phyloP scores from a whole-genome alignment of 2,113 vertebrate genomes.

The Cranoglanis bouderius region DNA sequence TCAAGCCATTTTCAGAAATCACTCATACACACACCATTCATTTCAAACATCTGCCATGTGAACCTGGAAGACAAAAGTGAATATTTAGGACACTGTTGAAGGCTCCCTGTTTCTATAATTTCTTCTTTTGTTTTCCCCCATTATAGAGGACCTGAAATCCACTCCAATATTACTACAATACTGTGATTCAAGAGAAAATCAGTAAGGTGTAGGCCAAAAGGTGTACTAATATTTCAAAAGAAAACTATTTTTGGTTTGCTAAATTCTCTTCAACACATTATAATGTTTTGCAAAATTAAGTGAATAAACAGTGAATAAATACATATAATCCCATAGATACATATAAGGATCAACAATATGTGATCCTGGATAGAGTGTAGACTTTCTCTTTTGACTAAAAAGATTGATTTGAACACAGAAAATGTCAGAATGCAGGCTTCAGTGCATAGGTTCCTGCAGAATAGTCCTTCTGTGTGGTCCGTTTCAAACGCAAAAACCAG shows the following conservation, averaged over 20 bases:
- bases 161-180: constrained; percentile 59
- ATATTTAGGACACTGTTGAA: constrained; percentile 67
- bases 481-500: constrained; percentile 54
- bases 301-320: constrained; percentile 69
- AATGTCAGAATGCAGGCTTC: constrained; percentile 72
- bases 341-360: constrained; percentile 75
- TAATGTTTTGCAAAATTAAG: constrained; percentile 64
- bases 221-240: constrained; percentile 60
- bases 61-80: constrained; percentile 78
- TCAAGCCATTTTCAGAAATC: constrained; percentile 61
- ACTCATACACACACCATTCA: constrained; percentile 53
- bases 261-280: constrained; percentile 65
- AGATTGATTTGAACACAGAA: constrained; percentile 55
- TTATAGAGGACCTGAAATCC: constrained; percentile 55
- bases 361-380: constrained; percentile 66
- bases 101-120: constrained; percentile 58
- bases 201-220: constrained; percentile 58
- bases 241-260: constrained; percentile 73
- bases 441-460: constrained; percentile 80
- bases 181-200: constrained; percentile 51
- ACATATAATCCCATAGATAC: constrained; percentile 70
- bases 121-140: constrained; percentile 49
- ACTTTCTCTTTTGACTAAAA: constrained; percentile 63
- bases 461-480: constrained; percentile 63
- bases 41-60: constrained; percentile 57